phyloP scores from a whole-genome alignment of 2,113 vertebrate genomes.

The Ctenomys sociabilis region DNA sequence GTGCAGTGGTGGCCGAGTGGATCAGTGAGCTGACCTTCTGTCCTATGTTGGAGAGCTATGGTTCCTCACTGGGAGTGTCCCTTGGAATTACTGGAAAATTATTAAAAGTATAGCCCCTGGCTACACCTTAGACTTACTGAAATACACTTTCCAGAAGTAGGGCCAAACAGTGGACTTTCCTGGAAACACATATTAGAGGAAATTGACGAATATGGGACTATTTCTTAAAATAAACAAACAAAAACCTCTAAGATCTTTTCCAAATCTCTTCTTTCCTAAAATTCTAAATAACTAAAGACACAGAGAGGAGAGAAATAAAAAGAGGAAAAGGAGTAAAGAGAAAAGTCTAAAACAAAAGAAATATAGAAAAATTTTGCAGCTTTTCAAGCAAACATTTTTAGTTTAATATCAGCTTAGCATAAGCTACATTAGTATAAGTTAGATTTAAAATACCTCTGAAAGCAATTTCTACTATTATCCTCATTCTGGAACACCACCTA shows the following conservation, averaged over 20 bases:
- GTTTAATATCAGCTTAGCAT: not conserved
- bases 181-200: not conserved
- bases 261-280: constrained; percentile 2
- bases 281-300: constrained; percentile 13
- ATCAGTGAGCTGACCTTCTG: too few species aligned
- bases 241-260: not conserved
- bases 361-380: not conserved
- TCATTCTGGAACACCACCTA: not conserved
- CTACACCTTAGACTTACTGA: not conserved
- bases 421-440: not conserved
- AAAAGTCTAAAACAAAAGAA: not conserved
- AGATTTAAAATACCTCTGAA: not conserved
- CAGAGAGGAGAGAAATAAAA: not conserved
- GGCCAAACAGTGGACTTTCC: not conserved
- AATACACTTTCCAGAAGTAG: not conserved
- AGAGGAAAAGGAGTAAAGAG: not conserved
- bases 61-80: not conserved
- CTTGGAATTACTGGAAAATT: not conserved
- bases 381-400: constrained; percentile 4
- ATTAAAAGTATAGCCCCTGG: not conserved
- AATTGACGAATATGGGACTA: not conserved
- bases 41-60: not conserved
- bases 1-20: too few species aligned
- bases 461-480: not conserved
- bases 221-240: not conserved